These are phyloP conservation scores for Poecile atricapillus DNA, from an alignment of 2,113 vertebrate genomes.

Conservation along the genomic window DNA sequence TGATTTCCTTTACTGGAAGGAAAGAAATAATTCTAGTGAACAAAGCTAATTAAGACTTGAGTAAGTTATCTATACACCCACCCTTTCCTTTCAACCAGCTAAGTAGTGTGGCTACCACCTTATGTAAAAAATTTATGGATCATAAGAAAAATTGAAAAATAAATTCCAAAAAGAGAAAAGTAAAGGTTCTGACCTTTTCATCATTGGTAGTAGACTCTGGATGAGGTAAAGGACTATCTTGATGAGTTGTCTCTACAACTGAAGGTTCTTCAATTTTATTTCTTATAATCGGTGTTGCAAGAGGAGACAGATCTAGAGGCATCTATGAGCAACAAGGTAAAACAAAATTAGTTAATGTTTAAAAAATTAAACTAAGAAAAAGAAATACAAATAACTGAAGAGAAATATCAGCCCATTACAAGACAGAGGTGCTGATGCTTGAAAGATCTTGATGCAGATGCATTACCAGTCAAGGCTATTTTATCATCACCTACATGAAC, in stretches of 20 bases:
- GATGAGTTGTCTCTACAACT: conserved; percentile 85
- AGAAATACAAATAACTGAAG: neutral
- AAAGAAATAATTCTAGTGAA: neutral
- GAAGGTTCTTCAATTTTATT: conserved; percentile 90
- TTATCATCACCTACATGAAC: neutral
- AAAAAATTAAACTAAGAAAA: neutral
- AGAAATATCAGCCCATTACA: neutral
- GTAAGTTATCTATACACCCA: neutral
- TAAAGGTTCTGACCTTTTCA: conserved; percentile 82
- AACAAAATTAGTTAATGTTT: neutral
- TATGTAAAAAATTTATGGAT: neutral
- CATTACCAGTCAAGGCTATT: neutral
- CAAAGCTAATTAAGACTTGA: neutral
- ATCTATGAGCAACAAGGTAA: conserved; percentile 73
- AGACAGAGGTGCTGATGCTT: neutral
- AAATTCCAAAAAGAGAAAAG: neutral
- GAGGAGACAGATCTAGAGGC: conserved; percentile 96
- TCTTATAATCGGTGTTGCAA: conserved; percentile 93
- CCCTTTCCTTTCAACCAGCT: neutral
- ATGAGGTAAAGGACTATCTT: conserved; percentile 94
- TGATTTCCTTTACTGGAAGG: neutral
- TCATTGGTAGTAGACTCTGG: conserved; percentile 97
- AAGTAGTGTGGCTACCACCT: neutral
- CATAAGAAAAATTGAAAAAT: neutral
- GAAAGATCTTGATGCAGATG: neutral